Percentiles rank a stretch among this genome's conserved stretches.
These are phyloP conservation scores for Thrips palmi DNA, from an alignment of 1,140 invertebrate genomes.

Conservation along the genomic window DNA sequence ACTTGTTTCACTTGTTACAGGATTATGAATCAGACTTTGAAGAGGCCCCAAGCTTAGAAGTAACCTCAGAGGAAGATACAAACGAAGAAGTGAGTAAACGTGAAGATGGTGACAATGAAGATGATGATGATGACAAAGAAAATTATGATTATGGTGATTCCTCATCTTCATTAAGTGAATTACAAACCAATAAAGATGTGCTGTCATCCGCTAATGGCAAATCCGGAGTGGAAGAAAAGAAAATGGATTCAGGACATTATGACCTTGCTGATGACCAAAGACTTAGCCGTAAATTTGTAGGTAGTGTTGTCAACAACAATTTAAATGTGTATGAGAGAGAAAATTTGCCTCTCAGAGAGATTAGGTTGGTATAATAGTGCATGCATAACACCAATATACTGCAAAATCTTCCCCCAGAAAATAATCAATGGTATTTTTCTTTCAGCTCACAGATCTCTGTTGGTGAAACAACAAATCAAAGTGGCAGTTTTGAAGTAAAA, in stretches of 20 bases:
- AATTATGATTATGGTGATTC: not conserved
- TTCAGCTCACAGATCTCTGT: too few relatives aligned
- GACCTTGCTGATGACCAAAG: conserved; percentile 29
- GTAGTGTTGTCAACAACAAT: too few relatives aligned
- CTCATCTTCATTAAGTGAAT: not conserved
- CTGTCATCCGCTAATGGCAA: not conserved
- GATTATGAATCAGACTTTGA: conserved; percentile 36
- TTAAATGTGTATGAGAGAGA: too few relatives aligned
- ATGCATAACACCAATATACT: too few relatives aligned
- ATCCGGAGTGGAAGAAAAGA: conserved; percentile 32
- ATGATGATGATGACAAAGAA: conserved; percentile 4
- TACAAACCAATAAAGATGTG: not conserved
- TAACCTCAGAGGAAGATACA: conserved; percentile 22
- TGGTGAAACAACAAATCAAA: too few relatives aligned
- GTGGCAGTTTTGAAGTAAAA: too few relatives aligned
- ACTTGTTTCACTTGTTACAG: conserved; percentile 16
- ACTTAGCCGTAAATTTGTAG: too few relatives aligned
- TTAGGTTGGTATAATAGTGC: too few relatives aligned
- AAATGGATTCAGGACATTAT: conserved; percentile 47
- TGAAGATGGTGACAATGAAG: conserved; percentile 13
- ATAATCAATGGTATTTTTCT: too few relatives aligned
- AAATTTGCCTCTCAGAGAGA: too few relatives aligned
- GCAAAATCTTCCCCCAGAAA: too few relatives aligned
- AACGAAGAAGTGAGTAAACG: conserved; percentile 24
- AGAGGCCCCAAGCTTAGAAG: conserved; percentile 24